Evolutionary conservation across 2,113 vertebrate species (phyloP), one percentile per base, ranked within the genome.

Genomic region (Dicerorhinus sumatrensis): DNA sequence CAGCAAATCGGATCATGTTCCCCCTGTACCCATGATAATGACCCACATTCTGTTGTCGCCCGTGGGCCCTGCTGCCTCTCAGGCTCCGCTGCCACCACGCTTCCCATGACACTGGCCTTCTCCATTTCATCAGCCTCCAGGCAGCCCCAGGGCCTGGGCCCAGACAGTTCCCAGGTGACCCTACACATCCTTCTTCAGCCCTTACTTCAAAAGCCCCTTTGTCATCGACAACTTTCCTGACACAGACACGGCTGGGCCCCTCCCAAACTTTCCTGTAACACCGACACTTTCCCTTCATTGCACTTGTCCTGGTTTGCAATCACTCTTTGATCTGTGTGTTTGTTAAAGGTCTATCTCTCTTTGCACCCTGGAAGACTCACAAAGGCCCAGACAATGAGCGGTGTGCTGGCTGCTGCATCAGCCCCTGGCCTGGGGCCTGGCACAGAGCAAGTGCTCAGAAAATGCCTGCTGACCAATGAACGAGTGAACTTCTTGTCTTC

Each of bases 251-350:
- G 7, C 73, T 39, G 51, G 73, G 39, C 8, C 60, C 42, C n/a
- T 13, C 1, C 3, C 5, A 1, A 27, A 36, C 16, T 25, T 39
- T 18, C 16, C 51, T 25, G 0, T 16, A 8, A 1, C 6, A 33
- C 31, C 3, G 5, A 16, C 33, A 25, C 6, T n/a, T 29, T 27
- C 33, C 58, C 39, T 46, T 13, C 13, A 0, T 9, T 4, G 5
- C 2, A 1, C 27, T 31, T 3, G 11, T 72, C 62, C 83, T 63
- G 60, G 36, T 25, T 31, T 65, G 77, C 14, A n/a, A 46, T 36
- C 18, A 62, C 2, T 18, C 62, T 36, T 33, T 11, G 36, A 27
- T 46, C 14, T 9, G 54, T 33, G 14, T 70, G 73, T 14, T 60
- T 36, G 18, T 8, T 3, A 36, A 46, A 81, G 16, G 13, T 42